Evolutionary conservation across 2,888 invertebrate genomes (phyloP).

Genomic region (Eurytoma adleriae): DNA sequence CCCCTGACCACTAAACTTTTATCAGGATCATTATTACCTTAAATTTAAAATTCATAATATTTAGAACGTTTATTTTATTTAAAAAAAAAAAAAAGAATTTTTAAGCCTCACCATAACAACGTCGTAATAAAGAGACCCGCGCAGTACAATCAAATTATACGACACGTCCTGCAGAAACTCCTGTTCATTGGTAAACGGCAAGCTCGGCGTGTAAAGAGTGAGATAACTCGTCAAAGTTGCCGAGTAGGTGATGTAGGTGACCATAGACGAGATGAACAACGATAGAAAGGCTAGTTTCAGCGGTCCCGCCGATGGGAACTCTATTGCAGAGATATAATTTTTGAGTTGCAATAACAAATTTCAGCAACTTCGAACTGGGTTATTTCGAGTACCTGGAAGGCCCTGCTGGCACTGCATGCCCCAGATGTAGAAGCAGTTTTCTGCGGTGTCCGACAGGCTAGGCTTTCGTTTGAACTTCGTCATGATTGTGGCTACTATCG

Average conservation of each 20-base stretch:
- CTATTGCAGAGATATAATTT: conserved; percentile 38
- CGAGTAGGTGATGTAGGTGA: conserved; percentile 59
- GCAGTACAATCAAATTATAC: conserved; percentile 56
- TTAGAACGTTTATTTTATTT: no score
- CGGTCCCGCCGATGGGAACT: conserved; percentile 54
- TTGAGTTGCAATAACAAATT: neutral
- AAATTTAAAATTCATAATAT: neutral
- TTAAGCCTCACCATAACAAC: conserved; percentile 44
- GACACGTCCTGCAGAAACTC: conserved; percentile 58
- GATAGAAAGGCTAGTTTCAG: conserved; percentile 59
- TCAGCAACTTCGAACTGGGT: no score
- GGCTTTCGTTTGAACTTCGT: conserved; percentile 11
- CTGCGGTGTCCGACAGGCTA: conserved; percentile 1
- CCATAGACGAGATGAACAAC: conserved; percentile 56
- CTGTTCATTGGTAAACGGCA: conserved; percentile 59
- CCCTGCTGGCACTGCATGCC: conserved; percentile 52
- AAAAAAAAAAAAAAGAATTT: neutral
- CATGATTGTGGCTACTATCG: conserved; percentile 39
- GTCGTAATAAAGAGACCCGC: conserved; percentile 52
- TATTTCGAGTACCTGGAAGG: conserved; percentile 32
- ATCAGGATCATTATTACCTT: neutral
- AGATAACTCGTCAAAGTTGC: conserved; percentile 62
- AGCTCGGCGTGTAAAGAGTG: conserved; percentile 50
- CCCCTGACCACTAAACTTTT: neutral
- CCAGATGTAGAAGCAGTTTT: conserved; percentile 48